These are phyloP conservation scores for Charanyca ferruginea DNA, from an alignment of 2,888 invertebrate species.

Conservation along the genomic window DNA sequence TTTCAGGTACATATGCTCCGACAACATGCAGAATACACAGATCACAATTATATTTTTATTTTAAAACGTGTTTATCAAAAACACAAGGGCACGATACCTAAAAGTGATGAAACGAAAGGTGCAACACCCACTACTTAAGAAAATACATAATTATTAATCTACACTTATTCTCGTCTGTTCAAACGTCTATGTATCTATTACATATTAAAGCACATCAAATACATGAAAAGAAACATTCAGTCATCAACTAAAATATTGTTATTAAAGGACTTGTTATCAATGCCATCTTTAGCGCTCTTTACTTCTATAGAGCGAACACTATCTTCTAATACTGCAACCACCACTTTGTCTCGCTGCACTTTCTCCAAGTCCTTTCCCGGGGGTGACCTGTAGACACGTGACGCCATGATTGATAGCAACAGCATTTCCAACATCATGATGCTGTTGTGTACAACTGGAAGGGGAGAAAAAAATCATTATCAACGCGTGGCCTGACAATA, in stretches of 20 bases:
- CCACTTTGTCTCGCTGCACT: constrained; percentile 72
- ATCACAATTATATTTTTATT: constrained; percentile 23
- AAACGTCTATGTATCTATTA: constrained; percentile 22
- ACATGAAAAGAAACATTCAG: constrained; percentile 16
- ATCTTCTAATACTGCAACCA: constrained; percentile 82
- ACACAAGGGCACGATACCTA: constrained; percentile 19
- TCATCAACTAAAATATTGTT: constrained; percentile 53
- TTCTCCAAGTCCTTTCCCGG: constrained; percentile 77
- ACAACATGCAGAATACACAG: constrained; percentile 23
- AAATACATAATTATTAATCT: constrained; percentile 17
- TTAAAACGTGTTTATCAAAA: constrained; percentile 11
- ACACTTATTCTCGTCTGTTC: constrained; percentile 2
- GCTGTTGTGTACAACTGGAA: constrained; percentile 93
- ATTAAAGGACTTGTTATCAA: constrained; percentile 73
- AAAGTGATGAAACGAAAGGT: constrained; percentile 8
- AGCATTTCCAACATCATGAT: constrained; percentile 93
- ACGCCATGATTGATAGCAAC: constrained; percentile 92
- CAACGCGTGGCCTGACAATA: not conserved
- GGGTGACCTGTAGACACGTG: constrained; percentile 91
- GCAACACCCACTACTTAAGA: constrained; percentile 29
- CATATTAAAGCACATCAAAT: constrained; percentile 27
- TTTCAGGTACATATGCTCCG: constrained; percentile 43
- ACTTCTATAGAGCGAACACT: constrained; percentile 68
- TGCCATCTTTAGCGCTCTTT: constrained; percentile 68
- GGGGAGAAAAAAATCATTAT: constrained; percentile 38